Percentiles rank a stretch among this genome's conserved stretches.
phyloP scores from a whole-genome alignment of 2,888 invertebrate species.

The Bombyx huttoni region DNA sequence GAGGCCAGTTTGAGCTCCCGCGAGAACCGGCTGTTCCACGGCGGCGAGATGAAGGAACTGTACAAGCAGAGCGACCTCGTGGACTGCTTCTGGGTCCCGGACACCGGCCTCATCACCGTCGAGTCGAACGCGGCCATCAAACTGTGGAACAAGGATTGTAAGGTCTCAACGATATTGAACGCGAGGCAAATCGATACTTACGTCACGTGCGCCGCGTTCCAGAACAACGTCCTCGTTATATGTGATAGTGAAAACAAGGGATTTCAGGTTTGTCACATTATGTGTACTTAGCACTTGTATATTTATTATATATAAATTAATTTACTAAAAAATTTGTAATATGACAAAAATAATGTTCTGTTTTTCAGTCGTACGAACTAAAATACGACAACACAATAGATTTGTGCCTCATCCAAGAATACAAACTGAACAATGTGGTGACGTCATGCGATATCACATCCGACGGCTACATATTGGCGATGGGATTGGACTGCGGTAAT shows the following conservation, averaged over 20 bases:
- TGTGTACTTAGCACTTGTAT: too few relatives aligned
- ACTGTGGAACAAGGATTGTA: constrained; percentile 42
- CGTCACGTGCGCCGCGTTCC: constrained; percentile 42
- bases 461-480: constrained; percentile 73
- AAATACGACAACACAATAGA: constrained; percentile 20
- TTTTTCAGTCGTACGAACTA: constrained; percentile 40
- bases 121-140: constrained; percentile 52
- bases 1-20: constrained; percentile 36
- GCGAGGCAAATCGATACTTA: constrained; percentile 37
- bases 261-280: constrained; percentile 56
- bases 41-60: constrained; percentile 30
- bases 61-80: constrained; percentile 36
- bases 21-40: constrained; percentile 29
- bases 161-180: constrained; percentile 36
- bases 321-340: too few relatives aligned
- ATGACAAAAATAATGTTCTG: background rate
- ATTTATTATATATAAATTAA: too few relatives aligned
- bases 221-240: constrained; percentile 44
- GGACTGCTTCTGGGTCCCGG: constrained; percentile 42
- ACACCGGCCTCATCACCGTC: constrained; percentile 44
- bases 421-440: constrained; percentile 43
- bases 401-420: constrained; percentile 35
- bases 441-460: constrained; percentile 58
- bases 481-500: constrained; percentile 75
- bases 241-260: constrained; percentile 44